Evolutionary conservation across 2,797 vertebrate species (phyloP).

Genomic region (Silurus aristotelis): DNA sequence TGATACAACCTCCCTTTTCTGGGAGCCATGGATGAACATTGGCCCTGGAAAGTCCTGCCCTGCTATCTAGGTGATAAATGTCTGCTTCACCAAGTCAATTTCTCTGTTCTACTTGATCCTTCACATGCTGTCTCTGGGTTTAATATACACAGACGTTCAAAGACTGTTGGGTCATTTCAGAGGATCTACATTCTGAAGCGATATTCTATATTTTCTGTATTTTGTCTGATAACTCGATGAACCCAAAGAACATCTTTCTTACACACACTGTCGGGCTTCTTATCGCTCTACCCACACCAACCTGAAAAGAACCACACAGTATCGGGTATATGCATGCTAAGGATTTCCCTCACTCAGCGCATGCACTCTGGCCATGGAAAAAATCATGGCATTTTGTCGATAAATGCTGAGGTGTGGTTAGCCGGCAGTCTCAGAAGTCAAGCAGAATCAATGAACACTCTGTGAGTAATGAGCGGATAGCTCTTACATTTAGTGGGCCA

Average conservation of each 20-base stretch:
- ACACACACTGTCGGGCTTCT: background rate
- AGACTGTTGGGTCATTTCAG: conserved; percentile 27
- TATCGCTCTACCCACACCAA: conserved; percentile 11
- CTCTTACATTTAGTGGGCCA: conserved; percentile 64
- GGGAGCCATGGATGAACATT: conserved; percentile 67
- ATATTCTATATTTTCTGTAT: conserved; percentile 7
- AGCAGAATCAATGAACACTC: conserved; percentile 73
- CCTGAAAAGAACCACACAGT: conserved; percentile 3
- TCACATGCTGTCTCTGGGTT: conserved; percentile 28
- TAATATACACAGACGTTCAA: conserved; percentile 31
- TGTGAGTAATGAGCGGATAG: conserved; percentile 71
- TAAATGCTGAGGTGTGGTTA: conserved; percentile 60
- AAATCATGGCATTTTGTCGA: conserved; percentile 67
- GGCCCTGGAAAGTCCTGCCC: conserved; percentile 73
- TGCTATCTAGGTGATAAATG: conserved; percentile 76
- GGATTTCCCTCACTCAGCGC: conserved; percentile 37
- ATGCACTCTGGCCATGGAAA: conserved; percentile 16
- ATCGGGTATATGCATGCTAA: conserved; percentile 13
- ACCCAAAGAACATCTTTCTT: conserved; percentile 4
- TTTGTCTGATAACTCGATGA: conserved; percentile 3
- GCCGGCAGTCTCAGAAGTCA: conserved; percentile 48
- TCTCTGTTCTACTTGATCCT: conserved; percentile 51
- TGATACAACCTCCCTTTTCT: conserved; percentile 70
- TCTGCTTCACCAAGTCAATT: conserved; percentile 71
- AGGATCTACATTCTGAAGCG: conserved; percentile 22